Evolutionary conservation across 2,113 vertebrate genomes (phyloP).

Genomic region (Microtus pennsylvanicus): DNA sequence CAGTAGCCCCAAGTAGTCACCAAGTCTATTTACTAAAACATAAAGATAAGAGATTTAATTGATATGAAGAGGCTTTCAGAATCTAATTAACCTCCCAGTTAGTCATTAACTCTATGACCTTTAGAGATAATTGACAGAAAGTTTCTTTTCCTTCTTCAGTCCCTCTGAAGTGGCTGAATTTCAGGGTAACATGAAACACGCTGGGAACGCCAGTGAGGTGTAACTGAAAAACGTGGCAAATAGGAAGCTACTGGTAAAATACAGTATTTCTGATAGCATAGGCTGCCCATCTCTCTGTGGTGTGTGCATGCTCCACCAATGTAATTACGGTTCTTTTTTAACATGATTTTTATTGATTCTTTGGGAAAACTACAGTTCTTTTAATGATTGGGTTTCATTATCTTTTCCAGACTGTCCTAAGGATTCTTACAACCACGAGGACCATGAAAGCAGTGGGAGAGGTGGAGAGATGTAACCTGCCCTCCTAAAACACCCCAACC

Average conservation of each 20-base stretch:
- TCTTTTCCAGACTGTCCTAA: not conserved
- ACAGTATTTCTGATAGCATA: slow-evolving; percentile 1
- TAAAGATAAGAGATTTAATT: slow-evolving; percentile 86
- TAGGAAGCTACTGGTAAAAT: not conserved
- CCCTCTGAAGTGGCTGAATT: slow-evolving; percentile 85
- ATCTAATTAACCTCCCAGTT: slow-evolving; percentile 98
- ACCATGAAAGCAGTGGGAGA: not conserved
- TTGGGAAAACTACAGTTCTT: not conserved
- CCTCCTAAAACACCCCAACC: not conserved
- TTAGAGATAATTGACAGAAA: slow-evolving; percentile 97
- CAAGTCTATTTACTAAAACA: slow-evolving; percentile 87
- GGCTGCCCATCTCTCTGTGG: not conserved
- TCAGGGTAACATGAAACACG: slow-evolving; percentile 57
- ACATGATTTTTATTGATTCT: not conserved
- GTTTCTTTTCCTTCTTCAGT: slow-evolving; percentile 87
- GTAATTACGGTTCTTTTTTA: not conserved
- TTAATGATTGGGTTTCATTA: not conserved
- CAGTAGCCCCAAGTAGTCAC: slow-evolving; percentile 76
- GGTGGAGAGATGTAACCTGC: accelerated
- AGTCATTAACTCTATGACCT: slow-evolving; percentile 99
- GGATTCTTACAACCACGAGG: not conserved
- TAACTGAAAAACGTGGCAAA: not conserved
- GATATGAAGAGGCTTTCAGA: slow-evolving; percentile 93
- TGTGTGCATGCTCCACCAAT: not conserved
- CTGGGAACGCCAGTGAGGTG: not conserved